These are phyloP conservation scores for Meteorus cinctellus DNA, from an alignment of 2,888 invertebrate species.

Conservation along the genomic window DNA sequence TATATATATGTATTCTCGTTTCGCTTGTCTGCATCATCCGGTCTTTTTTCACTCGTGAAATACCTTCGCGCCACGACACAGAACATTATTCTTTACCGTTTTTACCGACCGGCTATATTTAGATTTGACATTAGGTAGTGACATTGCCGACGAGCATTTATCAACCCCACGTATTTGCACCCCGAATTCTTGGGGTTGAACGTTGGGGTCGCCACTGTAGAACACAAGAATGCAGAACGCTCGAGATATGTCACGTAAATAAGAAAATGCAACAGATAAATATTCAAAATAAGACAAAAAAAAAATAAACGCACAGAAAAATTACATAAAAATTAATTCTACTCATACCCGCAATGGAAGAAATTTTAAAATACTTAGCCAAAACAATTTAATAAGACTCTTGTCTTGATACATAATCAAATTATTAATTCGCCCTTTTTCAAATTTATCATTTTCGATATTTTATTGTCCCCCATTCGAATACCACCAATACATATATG, in stretches of 20 bases:
- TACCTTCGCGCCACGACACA: background rate
- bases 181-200: slow-evolving; percentile 55
- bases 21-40: slow-evolving; percentile 31
- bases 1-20: slow-evolving; percentile 34
- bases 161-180: slow-evolving; percentile 42
- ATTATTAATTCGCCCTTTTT: background rate
- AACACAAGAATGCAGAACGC: slow-evolving; percentile 43
- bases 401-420: background rate
- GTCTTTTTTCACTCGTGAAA: slow-evolving; percentile 5
- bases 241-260: background rate
- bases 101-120: slow-evolving; percentile 52
- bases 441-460: background rate
- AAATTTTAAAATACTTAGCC: background rate
- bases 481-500: background rate
- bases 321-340: background rate
- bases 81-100: slow-evolving; percentile 11
- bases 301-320: background rate
- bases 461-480: background rate
- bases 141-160: slow-evolving; percentile 55
- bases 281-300: background rate
- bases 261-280: background rate
- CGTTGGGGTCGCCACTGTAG: slow-evolving; percentile 62
- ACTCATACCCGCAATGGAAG: background rate
- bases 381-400: no score
- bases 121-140: slow-evolving; percentile 45